A percentile compares a stretch with the other conserved stretches of the same genome.
Conservation (phyloP, 2,113 vertebrate genomes). For the Clarias magur region DNA sequence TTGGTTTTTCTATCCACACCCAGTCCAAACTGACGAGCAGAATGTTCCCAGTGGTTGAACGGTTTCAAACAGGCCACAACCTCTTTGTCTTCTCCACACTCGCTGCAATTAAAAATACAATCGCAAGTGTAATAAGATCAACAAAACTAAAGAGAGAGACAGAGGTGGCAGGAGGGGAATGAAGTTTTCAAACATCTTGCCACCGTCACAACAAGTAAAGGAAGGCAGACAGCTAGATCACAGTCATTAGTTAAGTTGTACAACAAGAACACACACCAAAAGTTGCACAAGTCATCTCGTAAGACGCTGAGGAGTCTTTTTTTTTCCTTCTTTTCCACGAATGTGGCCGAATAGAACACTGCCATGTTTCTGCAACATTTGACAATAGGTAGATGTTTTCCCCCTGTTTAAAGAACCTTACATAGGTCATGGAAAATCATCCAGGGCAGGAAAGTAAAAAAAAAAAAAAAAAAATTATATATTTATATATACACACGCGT, state of each 20-base stretch:
- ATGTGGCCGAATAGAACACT: slow-evolving; percentile 45
- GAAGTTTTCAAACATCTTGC: slow-evolving; percentile 70
- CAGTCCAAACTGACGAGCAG: slow-evolving; percentile 50
- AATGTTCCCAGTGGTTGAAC: slow-evolving; percentile 49
- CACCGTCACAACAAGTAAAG: slow-evolving; percentile 74
- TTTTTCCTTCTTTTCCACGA: slow-evolving; percentile 63
- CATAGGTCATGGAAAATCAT: slow-evolving; percentile 22
- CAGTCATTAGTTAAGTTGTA: slow-evolving; percentile 75
- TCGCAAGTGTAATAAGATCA: slow-evolving; percentile 64
- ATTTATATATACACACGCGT: not conserved
- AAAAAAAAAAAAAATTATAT: slow-evolving; percentile 5
- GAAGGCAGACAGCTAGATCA: slow-evolving; percentile 78
- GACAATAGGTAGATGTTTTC: slow-evolving; percentile 23
- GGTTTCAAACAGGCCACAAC: slow-evolving; percentile 44
- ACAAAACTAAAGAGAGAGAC: slow-evolving; percentile 55
- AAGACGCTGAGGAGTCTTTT: slow-evolving; percentile 47
- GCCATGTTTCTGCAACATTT: slow-evolving; percentile 29
- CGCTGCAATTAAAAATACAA: slow-evolving; percentile 76
- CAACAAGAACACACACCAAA: slow-evolving; percentile 65
- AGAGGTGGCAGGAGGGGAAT: slow-evolving; percentile 52
- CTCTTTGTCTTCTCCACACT: slow-evolving; percentile 68
- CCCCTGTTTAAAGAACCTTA: slow-evolving; percentile 15
- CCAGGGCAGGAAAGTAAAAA: slow-evolving; percentile 26
- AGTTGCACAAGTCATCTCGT: slow-evolving; percentile 70
- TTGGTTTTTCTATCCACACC: slow-evolving; percentile 55